Evolutionary conservation across 2,888 invertebrate species (phyloP).

Genomic region (Cryptocephalus moraei): DNA sequence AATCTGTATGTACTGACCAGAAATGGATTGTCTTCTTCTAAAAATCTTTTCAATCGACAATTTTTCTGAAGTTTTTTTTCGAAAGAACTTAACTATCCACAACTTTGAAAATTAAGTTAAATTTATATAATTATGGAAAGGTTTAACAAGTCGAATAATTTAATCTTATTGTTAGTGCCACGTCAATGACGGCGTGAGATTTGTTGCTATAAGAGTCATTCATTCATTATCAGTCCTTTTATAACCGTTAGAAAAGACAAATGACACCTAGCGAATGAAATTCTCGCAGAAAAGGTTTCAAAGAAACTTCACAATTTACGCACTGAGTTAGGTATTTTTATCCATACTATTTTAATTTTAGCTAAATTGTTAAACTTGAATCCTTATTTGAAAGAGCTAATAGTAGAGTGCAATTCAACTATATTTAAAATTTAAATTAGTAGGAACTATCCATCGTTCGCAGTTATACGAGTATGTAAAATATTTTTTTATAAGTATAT

Average conservation of each 20-base stretch:
- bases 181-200: neutral
- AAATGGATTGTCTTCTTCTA: slow-evolving; percentile 33
- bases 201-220: no score
- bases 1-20: slow-evolving; percentile 26
- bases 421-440: slow-evolving; percentile 2
- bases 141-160: neutral
- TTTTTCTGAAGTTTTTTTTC: neutral
- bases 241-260: slow-evolving; percentile 37
- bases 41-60: slow-evolving; percentile 9
- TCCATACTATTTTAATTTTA: slow-evolving; percentile 9
- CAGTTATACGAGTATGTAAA: slow-evolving; percentile 7
- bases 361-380: slow-evolving; percentile 8
- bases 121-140: neutral
- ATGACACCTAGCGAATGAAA: slow-evolving; percentile 23
- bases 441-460: slow-evolving; percentile 3
- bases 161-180: neutral
- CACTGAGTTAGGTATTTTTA: slow-evolving; percentile 1
- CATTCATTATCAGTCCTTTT: slow-evolving; percentile 6
- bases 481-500: slow-evolving; percentile 2
- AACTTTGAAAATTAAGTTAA: neutral
- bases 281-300: neutral
- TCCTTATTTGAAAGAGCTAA: slow-evolving; percentile 12
- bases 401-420: slow-evolving; percentile 9
- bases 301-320: no score
- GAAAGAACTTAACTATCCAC: neutral